Evolutionary conservation across 2,888 invertebrate species (phyloP).

Genomic region (Orthonevra nobilis): DNA sequence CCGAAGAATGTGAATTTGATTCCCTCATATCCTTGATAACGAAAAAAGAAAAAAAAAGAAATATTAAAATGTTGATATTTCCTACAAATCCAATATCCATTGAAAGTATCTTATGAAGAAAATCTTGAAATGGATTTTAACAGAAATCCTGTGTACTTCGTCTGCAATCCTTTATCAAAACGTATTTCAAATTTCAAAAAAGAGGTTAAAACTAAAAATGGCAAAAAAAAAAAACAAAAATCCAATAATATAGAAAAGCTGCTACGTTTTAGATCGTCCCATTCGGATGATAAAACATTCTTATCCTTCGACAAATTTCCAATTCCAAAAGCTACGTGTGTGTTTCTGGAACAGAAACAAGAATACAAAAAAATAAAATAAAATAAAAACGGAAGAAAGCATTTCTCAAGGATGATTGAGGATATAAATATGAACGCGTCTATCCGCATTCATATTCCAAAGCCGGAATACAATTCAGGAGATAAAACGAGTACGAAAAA

Average conservation of each 20-base stretch:
- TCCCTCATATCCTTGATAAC: too few relatives aligned
- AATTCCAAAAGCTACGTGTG: constrained; percentile 43
- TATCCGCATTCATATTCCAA: constrained; percentile 60
- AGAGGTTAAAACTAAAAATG: constrained; percentile 39
- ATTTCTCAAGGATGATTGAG: constrained; percentile 64
- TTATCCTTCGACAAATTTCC: constrained; percentile 29
- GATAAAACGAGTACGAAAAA: constrained; percentile 65
- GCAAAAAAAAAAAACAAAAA: constrained; percentile 4
- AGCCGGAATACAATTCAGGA: constrained; percentile 62
- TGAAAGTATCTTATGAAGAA: constrained; percentile 43
- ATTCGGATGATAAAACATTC: constrained; percentile 47
- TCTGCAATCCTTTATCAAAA: constrained; percentile 55
- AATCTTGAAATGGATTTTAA: constrained; percentile 60
- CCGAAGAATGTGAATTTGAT: too few relatives aligned
- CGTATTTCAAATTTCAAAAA: constrained; percentile 60
- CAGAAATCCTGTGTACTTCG: constrained; percentile 45
- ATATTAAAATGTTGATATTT: too few relatives aligned
- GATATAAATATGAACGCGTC: constrained; percentile 56
- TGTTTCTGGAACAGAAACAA: constrained; percentile 32
- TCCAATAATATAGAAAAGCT: constrained; percentile 42
- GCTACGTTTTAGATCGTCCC: constrained; percentile 50
- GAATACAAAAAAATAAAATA: too few relatives aligned
- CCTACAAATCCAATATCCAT: constrained; percentile 62
- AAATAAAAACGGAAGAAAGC: too few relatives aligned
- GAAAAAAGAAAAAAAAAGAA: too few relatives aligned